Evolutionary conservation across 2,888 invertebrate genomes (phyloP).

Genomic region (Chaetogeoica ovagalla): DNA sequence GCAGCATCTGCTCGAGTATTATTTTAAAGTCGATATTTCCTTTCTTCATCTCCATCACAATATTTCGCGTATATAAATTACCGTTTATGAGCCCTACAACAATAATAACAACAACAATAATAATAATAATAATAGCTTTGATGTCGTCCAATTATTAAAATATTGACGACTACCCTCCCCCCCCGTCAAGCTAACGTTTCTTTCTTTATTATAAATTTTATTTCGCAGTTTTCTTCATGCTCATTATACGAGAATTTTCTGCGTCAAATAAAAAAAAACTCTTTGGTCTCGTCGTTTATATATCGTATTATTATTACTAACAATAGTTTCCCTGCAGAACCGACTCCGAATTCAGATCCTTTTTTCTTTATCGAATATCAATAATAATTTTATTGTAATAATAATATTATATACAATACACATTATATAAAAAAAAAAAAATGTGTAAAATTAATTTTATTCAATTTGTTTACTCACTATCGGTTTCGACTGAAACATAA

Average conservation of each 20-base stretch:
- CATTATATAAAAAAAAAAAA: too few relatives aligned
- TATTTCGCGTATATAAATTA: too few relatives aligned
- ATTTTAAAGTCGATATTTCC: too few relatives aligned
- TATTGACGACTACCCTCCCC: conserved; percentile 40
- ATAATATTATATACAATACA: too few relatives aligned
- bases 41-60: too few relatives aligned
- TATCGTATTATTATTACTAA: conserved; percentile 36
- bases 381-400: too few relatives aligned
- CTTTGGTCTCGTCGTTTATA: conserved; percentile 30
- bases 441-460: too few relatives aligned
- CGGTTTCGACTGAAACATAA: too few relatives aligned
- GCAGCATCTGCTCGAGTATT: too few relatives aligned
- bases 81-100: too few relatives aligned
- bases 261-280: conserved; percentile 35
- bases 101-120: not conserved
- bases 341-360: not conserved
- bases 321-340: not conserved
- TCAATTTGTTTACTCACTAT: too few relatives aligned
- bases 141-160: conserved; percentile 52
- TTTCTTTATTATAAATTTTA: not conserved
- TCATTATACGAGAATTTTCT: conserved; percentile 50
- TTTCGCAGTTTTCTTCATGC: conserved; percentile 7
- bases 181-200: conserved; percentile 29
- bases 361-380: too few relatives aligned
- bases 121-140: conserved; percentile 18